Conservation (phyloP, 2,113 vertebrate species). For the Clarias gariepinus region DNA sequence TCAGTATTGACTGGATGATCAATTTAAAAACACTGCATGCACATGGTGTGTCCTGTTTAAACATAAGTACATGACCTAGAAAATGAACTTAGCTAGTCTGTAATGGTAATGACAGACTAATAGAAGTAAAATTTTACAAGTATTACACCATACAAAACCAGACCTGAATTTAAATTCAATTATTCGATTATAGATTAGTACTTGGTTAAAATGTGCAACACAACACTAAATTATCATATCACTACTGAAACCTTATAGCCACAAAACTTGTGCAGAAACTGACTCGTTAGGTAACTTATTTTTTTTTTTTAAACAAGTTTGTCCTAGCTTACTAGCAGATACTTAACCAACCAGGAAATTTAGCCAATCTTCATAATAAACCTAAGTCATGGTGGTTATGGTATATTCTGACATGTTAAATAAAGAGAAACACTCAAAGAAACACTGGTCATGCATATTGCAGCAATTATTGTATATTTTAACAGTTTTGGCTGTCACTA, state of each 20-base stretch:
- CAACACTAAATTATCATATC: not conserved
- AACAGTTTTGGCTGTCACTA: not conserved
- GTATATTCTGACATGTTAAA: not conserved
- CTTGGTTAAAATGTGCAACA: not conserved
- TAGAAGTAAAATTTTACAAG: not conserved
- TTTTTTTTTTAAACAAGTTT: not conserved
- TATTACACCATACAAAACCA: not conserved
- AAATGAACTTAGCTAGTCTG: constrained; percentile 29
- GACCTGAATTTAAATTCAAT: not conserved
- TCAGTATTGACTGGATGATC: constrained; percentile 61
- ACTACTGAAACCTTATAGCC: not conserved
- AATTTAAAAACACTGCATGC: constrained; percentile 41
- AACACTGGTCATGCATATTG: not conserved
- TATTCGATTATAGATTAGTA: not conserved
- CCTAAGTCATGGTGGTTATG: not conserved
- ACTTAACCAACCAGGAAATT: not conserved
- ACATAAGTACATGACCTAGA: constrained; percentile 29
- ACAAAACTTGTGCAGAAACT: not conserved
- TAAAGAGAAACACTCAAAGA: not conserved
- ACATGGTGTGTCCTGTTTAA: constrained; percentile 27
- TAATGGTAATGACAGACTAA: constrained; percentile 6
- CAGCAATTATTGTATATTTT: not conserved
- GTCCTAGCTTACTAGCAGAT: not conserved
- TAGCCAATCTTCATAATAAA: not conserved
- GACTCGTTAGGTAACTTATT: not conserved